Evolutionary conservation across 2,797 vertebrate genomes (phyloP).

Genomic region (Acestrorhynchus altus): DNA sequence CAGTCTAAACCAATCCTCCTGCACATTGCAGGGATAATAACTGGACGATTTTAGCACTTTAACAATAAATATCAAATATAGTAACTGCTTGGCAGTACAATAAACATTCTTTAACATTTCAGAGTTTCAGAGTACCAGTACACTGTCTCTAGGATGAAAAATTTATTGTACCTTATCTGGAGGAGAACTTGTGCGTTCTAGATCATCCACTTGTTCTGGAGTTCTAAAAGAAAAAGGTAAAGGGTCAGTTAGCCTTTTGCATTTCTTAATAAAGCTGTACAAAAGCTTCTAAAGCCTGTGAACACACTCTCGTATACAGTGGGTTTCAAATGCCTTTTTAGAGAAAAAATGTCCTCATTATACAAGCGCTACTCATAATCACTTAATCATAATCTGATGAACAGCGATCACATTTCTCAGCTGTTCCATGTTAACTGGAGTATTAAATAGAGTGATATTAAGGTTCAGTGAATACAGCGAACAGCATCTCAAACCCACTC

Average conservation of each 20-base stretch:
- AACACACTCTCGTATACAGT: not conserved
- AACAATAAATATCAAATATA: too few relatives aligned
- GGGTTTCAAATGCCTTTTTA: not conserved
- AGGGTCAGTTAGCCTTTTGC: constrained; percentile 3
- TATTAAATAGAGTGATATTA: constrained; percentile 32
- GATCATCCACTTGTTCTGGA: constrained; percentile 53
- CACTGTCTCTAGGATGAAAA: not conserved
- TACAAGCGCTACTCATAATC: constrained; percentile 11
- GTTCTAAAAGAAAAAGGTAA: constrained; percentile 43
- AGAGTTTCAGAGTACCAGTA: too few relatives aligned
- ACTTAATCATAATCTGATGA: constrained; percentile 6
- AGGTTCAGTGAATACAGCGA: constrained; percentile 8
- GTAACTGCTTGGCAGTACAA: too few relatives aligned
- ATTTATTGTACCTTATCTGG: constrained; percentile 54
- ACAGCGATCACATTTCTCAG: constrained; percentile 27
- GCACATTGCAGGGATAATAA: too few relatives aligned
- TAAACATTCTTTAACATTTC: too few relatives aligned
- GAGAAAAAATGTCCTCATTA: not conserved
- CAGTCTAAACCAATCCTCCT: too few relatives aligned
- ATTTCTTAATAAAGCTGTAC: not conserved
- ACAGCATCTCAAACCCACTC: constrained; percentile 21
- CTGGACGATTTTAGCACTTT: too few relatives aligned
- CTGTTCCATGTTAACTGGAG: constrained; percentile 33
- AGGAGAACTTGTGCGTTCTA: constrained; percentile 52
- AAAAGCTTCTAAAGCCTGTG: not conserved